Evolutionary conservation across 2,113 vertebrate genomes (phyloP).

Genomic region (Eurystomus gularis): DNA sequence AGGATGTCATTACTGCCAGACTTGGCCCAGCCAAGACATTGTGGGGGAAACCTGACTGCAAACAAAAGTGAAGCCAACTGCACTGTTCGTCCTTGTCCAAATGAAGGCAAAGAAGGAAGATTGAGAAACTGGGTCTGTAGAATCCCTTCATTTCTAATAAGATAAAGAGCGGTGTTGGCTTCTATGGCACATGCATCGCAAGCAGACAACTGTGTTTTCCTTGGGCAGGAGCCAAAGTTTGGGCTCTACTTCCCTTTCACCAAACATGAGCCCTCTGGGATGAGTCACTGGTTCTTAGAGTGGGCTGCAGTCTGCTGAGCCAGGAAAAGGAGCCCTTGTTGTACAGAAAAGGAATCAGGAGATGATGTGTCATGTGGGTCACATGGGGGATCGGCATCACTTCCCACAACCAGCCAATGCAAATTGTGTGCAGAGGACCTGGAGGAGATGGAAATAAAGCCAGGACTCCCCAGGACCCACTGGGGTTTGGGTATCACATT

Average conservation of each 20-base stretch:
- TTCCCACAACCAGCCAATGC: neutral
- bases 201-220: neutral
- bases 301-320: neutral
- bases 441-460: neutral
- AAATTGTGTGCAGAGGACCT: neutral
- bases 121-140: neutral
- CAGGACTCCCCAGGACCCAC: neutral
- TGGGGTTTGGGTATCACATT: neutral
- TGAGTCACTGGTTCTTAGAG: slow-evolving; percentile 43
- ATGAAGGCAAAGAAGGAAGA: neutral
- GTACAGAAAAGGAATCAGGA: neutral
- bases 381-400: neutral
- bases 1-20: slow-evolving; percentile 25
- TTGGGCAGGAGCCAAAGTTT: neutral
- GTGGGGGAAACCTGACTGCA: neutral
- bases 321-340: slow-evolving; percentile 33
- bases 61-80: slow-evolving; percentile 13
- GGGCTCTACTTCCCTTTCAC: slow-evolving; percentile 1
- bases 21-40: neutral
- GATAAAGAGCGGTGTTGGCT: neutral
- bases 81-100: neutral
- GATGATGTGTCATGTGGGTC: slow-evolving; percentile 30
- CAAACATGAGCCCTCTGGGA: neutral
- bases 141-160: neutral
- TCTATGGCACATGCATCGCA: neutral